phyloP scores from a whole-genome alignment of 2,888 invertebrate species.

The Achlya flavicornis region DNA sequence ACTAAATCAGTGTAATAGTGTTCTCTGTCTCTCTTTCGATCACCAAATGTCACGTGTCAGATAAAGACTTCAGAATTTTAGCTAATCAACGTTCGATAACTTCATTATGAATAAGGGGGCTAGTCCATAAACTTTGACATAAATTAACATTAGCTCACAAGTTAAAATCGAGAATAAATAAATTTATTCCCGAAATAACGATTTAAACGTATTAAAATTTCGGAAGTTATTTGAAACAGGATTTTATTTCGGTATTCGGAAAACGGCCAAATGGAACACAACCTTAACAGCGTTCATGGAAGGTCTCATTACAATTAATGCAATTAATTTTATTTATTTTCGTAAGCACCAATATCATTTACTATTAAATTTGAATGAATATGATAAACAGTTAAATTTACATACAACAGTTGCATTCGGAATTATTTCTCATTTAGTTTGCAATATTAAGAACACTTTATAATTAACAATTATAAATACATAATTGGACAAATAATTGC shows the following conservation, averaged over 20 bases:
- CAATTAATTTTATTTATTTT: constrained; percentile 51
- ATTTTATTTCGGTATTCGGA: not conserved
- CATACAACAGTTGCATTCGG: not conserved
- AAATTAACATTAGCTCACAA: not conserved
- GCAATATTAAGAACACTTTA: not conserved
- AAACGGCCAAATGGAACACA: not conserved
- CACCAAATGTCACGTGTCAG: too few relatives aligned
- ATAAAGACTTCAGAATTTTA: too few relatives aligned
- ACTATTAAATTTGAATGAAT: constrained; percentile 37
- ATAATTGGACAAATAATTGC: not conserved
- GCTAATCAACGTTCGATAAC: too few relatives aligned
- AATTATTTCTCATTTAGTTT: not conserved
- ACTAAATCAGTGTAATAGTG: too few relatives aligned
- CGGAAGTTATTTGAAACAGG: not conserved
- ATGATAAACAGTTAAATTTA: constrained; percentile 6
- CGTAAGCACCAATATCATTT: constrained; percentile 70
- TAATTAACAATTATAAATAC: not conserved
- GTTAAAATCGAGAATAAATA: not conserved
- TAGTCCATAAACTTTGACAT: too few relatives aligned
- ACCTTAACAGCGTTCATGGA: constrained; percentile 20
- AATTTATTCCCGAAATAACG: not conserved
- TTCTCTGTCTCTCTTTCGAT: too few relatives aligned
- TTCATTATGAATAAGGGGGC: too few relatives aligned
- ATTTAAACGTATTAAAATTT: too few relatives aligned
- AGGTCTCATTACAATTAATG: constrained; percentile 28